These are phyloP conservation scores for Porites lobata DNA, from an alignment of 92 coral and sea anemone genomes.

Conservation along the genomic window DNA sequence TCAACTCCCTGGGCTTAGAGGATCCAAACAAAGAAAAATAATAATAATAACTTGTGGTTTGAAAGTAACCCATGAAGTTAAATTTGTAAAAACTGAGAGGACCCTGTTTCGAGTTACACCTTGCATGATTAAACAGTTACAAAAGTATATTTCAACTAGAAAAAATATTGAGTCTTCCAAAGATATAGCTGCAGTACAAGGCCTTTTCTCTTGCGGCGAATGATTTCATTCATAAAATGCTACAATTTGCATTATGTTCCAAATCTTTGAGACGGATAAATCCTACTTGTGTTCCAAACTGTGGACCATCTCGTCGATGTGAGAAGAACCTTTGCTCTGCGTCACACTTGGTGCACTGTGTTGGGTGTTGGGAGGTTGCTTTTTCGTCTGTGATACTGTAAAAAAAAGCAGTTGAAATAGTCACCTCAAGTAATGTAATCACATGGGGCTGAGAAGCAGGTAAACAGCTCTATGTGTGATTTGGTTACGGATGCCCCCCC, in stretches of 20 bases:
- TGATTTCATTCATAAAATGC: constrained; percentile 6
- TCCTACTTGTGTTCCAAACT: constrained; percentile 91
- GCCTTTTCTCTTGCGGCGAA: background rate
- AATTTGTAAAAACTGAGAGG: too few species aligned
- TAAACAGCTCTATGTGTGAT: too few species aligned
- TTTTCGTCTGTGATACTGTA: constrained; percentile 22
- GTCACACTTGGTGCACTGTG: constrained; percentile 90
- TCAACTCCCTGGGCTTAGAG: too few species aligned
- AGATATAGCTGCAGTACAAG: background rate
- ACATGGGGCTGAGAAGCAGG: too few species aligned
- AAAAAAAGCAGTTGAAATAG: background rate
- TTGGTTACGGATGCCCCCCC: too few species aligned
- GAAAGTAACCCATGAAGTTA: too few species aligned
- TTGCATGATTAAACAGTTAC: background rate
- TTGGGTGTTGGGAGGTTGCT: constrained; percentile 52
- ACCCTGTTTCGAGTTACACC: background rate
- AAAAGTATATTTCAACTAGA: background rate
- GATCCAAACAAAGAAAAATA: too few species aligned
- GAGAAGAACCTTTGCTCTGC: constrained; percentile 86
- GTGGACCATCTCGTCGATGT: constrained; percentile 85
- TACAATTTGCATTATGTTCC: constrained; percentile 21
- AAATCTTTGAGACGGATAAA: constrained; percentile 63
- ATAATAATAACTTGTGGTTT: too few species aligned
- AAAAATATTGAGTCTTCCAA: background rate
- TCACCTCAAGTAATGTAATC: background rate